Evolutionary conservation across 1,140 invertebrate species (phyloP), one percentile per base, ranked within the genome.

Genomic region (Drosophila miranda): DNA sequence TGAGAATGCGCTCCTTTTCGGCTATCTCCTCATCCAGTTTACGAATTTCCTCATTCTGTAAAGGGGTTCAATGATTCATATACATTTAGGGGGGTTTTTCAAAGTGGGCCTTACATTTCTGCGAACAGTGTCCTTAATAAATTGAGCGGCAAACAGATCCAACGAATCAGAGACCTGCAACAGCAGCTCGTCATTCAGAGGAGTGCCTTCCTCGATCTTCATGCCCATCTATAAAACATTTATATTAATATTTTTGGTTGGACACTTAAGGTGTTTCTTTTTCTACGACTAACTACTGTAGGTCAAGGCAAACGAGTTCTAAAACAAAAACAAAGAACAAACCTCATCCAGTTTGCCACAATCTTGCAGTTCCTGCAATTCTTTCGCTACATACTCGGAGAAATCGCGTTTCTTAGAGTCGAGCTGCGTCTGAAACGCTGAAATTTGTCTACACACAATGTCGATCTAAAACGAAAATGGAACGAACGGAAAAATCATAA

Each of bases 401-500:
- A 93, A 91, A 80, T 92, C 91, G 45, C 90, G 88, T 77, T 92
- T 91, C 88, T 93, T 93, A 67, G 88, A 91, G 68, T 91, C 92
- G 73, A 93, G 76, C 78, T 92, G 91, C 26, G 80, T 87, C 74
- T 92, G 91, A 75, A 93, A 89, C 62, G 92, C 92, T 58, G 91
- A 90, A 90, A 93, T 92, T 84, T 92, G 91, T 78, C 89, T 90
- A 89, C 92, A 93, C 89, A 93, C 93, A 77, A 92, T 92, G 91
- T 93, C 92, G 90, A 93, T 93, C 93, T 94, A 93, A 82, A 91
- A 86, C 90, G 87, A 90, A 88, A 91, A 90, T 82, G 44, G 78
- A 80, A 89, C 66, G 58, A 79, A 89, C 89, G 14, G 77, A 91
- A 87, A 91, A 74, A 77, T 78, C 23, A 87, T 88, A 90, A 91